Base-by-base conservation (phyloP, 2,113 vertebrate genomes). In the Pao palembangensis region DNA sequence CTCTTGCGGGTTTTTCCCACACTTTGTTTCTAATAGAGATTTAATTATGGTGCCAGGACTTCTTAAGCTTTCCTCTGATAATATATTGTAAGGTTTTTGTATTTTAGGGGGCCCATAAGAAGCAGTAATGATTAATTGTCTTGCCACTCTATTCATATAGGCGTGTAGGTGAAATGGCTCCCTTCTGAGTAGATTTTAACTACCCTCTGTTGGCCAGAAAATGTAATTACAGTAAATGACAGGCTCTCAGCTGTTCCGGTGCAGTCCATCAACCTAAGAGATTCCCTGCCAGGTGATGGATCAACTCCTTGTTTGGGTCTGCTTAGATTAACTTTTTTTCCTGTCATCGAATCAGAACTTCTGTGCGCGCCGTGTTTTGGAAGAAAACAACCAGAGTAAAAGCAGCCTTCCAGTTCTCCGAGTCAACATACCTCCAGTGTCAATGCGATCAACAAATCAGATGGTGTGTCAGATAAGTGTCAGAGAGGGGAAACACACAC, bases 181-280 rank as follows among this genome's bases (percentile, higher is more conserved):
- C 28, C 66, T 57, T 75, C 61, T 66, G 34, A 67, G 71, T 79
- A 80, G 87, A 66, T 83, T 60, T 75, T 82, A 88, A 83, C 71
- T 62, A 74, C 87, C 88, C 85, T 87, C 90, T 91, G 67, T 80
- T 87, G 90, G 89, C 57, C 69, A 80, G 48, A 79, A 61, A 51
- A 21, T 71, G 85, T 81, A 81, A 88, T 83, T 89, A 71, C 90
- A 86, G 2, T 6, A 16, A n/a, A 17, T 10, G 18, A 15, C 61
- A 62, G 43, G 56, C 67, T 64, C 57, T 64, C 73, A 66, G 31
- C 61, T 59, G 41, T 72, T 16, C 58, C 71, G 77, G 56, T 75
- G 68, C 17, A 50, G 71, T 67, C 48, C 34, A 28, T 74, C 57
- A 48, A 18, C 65, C 42, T 13, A 17, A 58, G 31, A 44, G 43